Evolutionary conservation across 1,140 invertebrate genomes (phyloP).

Genomic region (Tetramorium simillimum): DNA sequence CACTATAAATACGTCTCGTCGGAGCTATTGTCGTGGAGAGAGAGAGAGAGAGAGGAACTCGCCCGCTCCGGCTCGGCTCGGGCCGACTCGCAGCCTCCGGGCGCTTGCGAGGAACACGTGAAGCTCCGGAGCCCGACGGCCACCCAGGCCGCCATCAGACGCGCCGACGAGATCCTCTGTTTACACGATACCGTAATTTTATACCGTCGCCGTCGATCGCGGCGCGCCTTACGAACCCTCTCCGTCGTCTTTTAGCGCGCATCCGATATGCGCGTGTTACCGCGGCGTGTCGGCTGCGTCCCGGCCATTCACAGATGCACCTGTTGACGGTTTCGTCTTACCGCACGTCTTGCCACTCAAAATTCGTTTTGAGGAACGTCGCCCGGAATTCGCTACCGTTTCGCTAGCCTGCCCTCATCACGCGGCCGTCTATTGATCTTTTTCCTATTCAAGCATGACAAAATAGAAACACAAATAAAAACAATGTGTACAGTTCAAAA

Average conservation of each 20-base stretch:
- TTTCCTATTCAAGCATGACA: not conserved
- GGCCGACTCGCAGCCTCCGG: conserved; percentile 50
- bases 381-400: not conserved
- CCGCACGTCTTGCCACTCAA: not conserved
- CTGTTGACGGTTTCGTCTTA: conserved; percentile 49
- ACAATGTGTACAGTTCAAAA: too few relatives aligned
- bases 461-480: not conserved
- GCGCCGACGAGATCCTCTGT: conserved; percentile 82
- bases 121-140: conserved; percentile 76
- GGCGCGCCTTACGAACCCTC: conserved; percentile 67
- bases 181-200: conserved; percentile 84
- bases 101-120: conserved; percentile 79
- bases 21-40: conserved; percentile 36
- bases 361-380: not conserved
- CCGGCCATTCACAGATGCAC: conserved; percentile 43
- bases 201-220: conserved; percentile 82
- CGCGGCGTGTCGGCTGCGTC: conserved; percentile 15
- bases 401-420: not conserved
- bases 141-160: conserved; percentile 83
- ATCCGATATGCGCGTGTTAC: conserved; percentile 44
- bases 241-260: conserved; percentile 50
- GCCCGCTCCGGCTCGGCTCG: not conserved
- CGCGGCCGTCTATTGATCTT: not conserved
- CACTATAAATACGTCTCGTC: conserved; percentile 50
- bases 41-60: too few relatives aligned